Evolutionary conservation across 1,140 invertebrate genomes (phyloP).

Genomic region (Diachasma alloeum): DNA sequence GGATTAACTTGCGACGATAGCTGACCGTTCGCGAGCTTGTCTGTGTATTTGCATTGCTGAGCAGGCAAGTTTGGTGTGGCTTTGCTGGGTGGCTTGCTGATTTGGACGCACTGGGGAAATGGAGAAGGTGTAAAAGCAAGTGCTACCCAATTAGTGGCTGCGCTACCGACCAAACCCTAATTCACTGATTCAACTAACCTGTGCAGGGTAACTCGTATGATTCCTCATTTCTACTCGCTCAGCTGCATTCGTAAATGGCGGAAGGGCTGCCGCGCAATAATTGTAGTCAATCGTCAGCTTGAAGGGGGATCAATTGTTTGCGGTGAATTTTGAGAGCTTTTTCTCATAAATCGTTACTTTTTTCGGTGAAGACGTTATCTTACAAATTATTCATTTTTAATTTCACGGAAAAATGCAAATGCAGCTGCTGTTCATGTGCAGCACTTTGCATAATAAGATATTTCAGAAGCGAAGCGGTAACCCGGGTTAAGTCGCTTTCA

Average conservation of each 20-base stretch:
- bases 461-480: too few relatives aligned
- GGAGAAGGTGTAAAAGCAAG: conserved; percentile 46
- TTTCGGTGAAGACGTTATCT: too few relatives aligned
- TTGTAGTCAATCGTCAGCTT: neutral
- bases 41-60: conserved; percentile 35
- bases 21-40: conserved; percentile 12
- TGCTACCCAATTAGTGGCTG: conserved; percentile 44
- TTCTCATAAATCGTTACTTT: too few relatives aligned
- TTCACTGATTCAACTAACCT: conserved; percentile 28
- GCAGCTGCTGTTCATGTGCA: too few relatives aligned
- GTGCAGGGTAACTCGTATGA: neutral
- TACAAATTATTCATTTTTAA: too few relatives aligned
- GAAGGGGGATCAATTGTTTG: neutral
- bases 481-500: too few relatives aligned
- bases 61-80: conserved; percentile 36
- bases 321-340: too few relatives aligned
- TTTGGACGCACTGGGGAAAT: conserved; percentile 31
- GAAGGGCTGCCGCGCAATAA: too few relatives aligned
- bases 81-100: conserved; percentile 19
- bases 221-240: conserved; percentile 9
- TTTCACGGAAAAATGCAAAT: too few relatives aligned
- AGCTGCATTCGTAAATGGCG: neutral
- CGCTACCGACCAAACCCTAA: conserved; percentile 32
- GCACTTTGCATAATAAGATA: too few relatives aligned
- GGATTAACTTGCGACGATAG: neutral